These are phyloP conservation scores for Nettapus auritus DNA, from an alignment of 2,113 vertebrate genomes.

Conservation along the genomic window DNA sequence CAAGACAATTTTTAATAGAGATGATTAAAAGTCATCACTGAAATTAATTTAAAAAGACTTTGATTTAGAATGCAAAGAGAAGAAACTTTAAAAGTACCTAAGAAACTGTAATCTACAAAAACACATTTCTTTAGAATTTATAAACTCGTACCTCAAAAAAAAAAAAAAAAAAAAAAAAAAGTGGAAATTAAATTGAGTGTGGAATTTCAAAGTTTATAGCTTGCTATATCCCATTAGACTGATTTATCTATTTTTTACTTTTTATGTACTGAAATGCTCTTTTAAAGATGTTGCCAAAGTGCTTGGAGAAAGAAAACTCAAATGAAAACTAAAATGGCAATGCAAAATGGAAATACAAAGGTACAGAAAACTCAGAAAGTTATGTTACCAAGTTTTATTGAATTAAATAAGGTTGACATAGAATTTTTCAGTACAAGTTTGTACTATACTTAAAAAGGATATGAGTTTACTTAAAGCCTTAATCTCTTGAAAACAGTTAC, in stretches of 20 bases:
- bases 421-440: neutral
- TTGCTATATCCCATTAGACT: neutral
- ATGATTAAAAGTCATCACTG: neutral
- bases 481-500: neutral
- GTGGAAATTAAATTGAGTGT: neutral
- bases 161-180: neutral
- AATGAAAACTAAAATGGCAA: neutral
- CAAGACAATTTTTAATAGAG: neutral
- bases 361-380: neutral
- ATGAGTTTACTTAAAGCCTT: neutral
- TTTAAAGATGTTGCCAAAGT: neutral
- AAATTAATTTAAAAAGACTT: neutral
- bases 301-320: neutral
- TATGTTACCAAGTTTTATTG: neutral
- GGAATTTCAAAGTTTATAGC: neutral
- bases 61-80: neutral
- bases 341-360: neutral
- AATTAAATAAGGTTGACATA: neutral
- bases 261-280: neutral
- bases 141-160: neutral
- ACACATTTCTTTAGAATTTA: neutral
- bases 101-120: neutral
- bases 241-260: neutral
- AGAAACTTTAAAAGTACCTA: neutral
- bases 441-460: neutral